These are phyloP conservation scores for Rana temporaria DNA, from an alignment of 2,113 vertebrate genomes.

Conservation along the genomic window DNA sequence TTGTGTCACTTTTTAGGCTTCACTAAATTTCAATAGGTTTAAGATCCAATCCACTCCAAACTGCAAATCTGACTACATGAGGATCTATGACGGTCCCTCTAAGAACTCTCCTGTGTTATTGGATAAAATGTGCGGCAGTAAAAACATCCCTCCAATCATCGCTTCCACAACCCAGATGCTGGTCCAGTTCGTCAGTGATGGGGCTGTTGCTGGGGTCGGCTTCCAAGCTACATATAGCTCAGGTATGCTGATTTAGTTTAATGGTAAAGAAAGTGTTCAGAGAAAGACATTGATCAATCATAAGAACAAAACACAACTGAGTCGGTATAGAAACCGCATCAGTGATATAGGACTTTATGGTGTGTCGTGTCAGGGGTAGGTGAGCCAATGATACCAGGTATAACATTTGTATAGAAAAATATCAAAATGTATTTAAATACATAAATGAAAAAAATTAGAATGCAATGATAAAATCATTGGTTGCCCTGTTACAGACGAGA, in stretches of 20 bases:
- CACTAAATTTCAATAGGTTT: slow-evolving; percentile 67
- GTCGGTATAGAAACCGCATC: too few relatives aligned
- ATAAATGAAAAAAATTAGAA: too few relatives aligned
- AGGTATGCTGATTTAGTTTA: slow-evolving; percentile 55
- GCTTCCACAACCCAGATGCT: slow-evolving; percentile 61
- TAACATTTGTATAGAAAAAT: too few relatives aligned
- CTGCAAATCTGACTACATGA: slow-evolving; percentile 68
- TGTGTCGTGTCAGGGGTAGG: too few relatives aligned
- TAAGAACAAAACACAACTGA: too few relatives aligned
- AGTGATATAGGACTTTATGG: too few relatives aligned
- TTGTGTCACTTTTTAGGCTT: slow-evolving; percentile 59
- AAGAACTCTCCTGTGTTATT: slow-evolving; percentile 64
- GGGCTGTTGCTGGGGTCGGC: slow-evolving; percentile 58
- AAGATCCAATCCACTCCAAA: slow-evolving; percentile 62
- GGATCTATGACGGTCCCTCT: slow-evolving; percentile 66
- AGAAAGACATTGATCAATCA: too few relatives aligned
- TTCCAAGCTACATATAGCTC: slow-evolving; percentile 66
- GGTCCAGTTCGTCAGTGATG: slow-evolving; percentile 66
- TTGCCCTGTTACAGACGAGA: too few relatives aligned
- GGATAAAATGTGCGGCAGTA: slow-evolving; percentile 64
- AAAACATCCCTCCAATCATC: slow-evolving; percentile 61
- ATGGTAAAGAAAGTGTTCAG: too few relatives aligned
- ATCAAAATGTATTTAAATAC: too few relatives aligned
- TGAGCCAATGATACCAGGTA: too few relatives aligned
- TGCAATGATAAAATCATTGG: too few relatives aligned